phyloP scores from a whole-genome alignment of 2,113 vertebrate species.

The Marcusenius ussheri region DNA sequence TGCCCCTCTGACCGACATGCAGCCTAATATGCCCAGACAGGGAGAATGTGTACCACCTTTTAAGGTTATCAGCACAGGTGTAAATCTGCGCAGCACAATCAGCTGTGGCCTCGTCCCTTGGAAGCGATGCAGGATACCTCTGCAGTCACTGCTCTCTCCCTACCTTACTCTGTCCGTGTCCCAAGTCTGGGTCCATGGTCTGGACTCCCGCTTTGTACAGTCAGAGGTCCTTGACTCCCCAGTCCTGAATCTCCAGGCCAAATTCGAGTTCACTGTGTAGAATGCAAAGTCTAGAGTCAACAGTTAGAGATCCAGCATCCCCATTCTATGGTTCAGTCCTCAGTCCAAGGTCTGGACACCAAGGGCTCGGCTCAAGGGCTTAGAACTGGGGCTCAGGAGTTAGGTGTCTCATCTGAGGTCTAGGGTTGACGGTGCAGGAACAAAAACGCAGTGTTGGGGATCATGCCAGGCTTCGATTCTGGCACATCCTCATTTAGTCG shows the following conservation, averaged over 20 bases:
- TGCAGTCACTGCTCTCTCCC: not conserved
- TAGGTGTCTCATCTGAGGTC: not conserved
- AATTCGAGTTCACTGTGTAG: not conserved
- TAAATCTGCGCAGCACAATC: slow-evolving; percentile 7
- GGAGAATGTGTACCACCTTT: not conserved
- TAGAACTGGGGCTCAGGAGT: not conserved
- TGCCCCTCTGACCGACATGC: slow-evolving; percentile 9
- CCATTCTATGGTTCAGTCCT: not conserved
- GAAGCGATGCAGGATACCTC: not conserved
- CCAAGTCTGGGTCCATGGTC: not conserved
- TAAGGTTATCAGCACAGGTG: slow-evolving; percentile 9
- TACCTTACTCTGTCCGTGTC: not conserved
- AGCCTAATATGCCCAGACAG: slow-evolving; percentile 21
- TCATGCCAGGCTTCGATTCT: not conserved
- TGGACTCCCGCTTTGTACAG: not conserved
- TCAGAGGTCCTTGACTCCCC: not conserved
- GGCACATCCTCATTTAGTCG: not conserved
- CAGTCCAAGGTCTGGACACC: not conserved
- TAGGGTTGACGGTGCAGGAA: not conserved
- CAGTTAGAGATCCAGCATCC: not conserved
- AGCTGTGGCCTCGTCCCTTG: not conserved
- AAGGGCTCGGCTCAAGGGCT: not conserved
- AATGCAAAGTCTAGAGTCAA: not conserved
- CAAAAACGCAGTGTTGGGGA: not conserved
- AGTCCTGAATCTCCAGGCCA: not conserved